Percentiles rank a stretch among this genome's conserved stretches.
phyloP scores from a whole-genome alignment of 2,113 vertebrate genomes.

The Struthio camelus region DNA sequence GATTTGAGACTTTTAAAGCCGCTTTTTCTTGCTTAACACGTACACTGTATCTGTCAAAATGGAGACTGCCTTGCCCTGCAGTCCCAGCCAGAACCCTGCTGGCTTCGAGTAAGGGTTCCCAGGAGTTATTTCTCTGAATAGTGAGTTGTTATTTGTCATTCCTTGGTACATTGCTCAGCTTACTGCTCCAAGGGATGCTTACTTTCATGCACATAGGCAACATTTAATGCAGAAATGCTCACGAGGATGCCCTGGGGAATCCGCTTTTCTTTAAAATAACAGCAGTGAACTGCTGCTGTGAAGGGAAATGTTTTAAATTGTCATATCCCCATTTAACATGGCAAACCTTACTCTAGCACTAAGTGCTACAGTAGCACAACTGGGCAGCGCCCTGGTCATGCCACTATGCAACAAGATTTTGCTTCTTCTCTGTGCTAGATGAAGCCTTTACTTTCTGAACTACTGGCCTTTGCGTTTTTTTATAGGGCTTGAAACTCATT shows the following conservation, averaged over 20 bases:
- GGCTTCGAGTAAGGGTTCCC: background rate
- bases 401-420: background rate
- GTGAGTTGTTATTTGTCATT: background rate
- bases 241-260: background rate
- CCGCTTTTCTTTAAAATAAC: background rate
- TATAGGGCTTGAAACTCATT: background rate
- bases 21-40: background rate
- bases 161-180: background rate
- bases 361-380: background rate
- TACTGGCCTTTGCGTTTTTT: background rate
- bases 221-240: background rate
- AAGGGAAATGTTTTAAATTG: background rate
- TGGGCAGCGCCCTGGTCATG: background rate
- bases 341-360: background rate
- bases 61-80: background rate
- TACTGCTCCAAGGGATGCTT: background rate
- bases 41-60: background rate
- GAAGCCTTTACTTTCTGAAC: conserved; percentile 9
- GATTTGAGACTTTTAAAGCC: background rate
- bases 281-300: background rate
- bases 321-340: background rate
- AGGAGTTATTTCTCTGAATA: background rate
- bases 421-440: background rate
- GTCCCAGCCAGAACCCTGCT: background rate
- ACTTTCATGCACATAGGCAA: background rate